Base-by-base conservation (phyloP, 2,113 vertebrate genomes). In the Anguilla rostrata region DNA sequence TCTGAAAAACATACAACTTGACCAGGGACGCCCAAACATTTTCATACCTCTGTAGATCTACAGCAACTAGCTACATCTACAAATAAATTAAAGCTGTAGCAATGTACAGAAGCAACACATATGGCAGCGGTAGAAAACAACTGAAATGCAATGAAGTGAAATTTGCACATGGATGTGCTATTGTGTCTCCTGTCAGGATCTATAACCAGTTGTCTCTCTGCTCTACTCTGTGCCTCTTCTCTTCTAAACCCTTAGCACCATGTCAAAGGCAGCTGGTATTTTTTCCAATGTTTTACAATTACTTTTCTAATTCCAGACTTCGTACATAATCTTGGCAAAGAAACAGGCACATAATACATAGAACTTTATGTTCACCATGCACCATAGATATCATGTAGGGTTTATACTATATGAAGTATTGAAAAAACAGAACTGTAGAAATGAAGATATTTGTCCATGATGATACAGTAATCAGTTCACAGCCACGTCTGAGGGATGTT, bases 201-300 rank as follows among this genome's bases (percentile, higher is more conserved):
- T 89, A 94, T 94, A 96, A 95, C 93, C 95, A 95, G 94, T 89
- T 85, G 85, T 89, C 87, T 56, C 84, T 46, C 53, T 49, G 2
- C 46, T 41, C 87, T 40, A 66, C 5, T 60, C 63, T 43, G 40
- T 18, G 18, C 18, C 39, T 39, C 39, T 85, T 18, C 81, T 39
- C 85, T 87, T 56, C 22, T 29, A 63, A 39, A n/a, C 85, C 86
- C 84, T 43, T 26, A 43, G 40, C 5, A 26, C 41, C 22, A 53
- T 12, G 12, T 2, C 43, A 39, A 81, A 20, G 18, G 40, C 63
- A 26, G 63, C 63, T 26, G 20, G 63, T 7, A 60, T 26, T 5
- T 39, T 82, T 26, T 1, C 0, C 34, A 29, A 0, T 34, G 2
- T 11, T 66, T 34, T 3, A 75, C 16, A 75, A 75, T 12, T 34